Percentiles rank a stretch among this genome's conserved stretches.
Conservation (phyloP, 2,113 vertebrate genomes). For the Vicugna pacos region DNA sequence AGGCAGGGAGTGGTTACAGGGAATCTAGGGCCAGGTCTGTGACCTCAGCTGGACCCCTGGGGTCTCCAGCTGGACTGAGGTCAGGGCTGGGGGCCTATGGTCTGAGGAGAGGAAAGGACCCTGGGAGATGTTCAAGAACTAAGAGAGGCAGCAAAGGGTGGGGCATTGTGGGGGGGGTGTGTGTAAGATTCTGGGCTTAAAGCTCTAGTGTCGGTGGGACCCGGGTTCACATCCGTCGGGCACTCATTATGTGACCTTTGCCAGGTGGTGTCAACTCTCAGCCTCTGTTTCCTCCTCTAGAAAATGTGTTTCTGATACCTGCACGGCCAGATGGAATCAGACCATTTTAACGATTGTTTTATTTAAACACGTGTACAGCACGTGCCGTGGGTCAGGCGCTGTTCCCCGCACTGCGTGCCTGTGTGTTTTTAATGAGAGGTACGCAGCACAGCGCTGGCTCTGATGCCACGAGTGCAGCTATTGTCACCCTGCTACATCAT, state of each 20-base stretch:
- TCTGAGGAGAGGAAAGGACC: neutral
- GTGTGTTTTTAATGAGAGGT: neutral
- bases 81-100: neutral
- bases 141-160: neutral
- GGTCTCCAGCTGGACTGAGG: neutral
- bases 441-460: neutral
- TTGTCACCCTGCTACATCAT: too few species aligned
- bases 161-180: neutral
- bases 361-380: fast-evolving
- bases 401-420: fast-evolving
- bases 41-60: neutral
- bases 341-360: neutral
- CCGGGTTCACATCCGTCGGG: neutral
- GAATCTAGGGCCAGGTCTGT: neutral
- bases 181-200: neutral
- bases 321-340: neutral
- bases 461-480: neutral
- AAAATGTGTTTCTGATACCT: neutral
- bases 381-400: fast-evolving
- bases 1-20: neutral
- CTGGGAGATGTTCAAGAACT: neutral
- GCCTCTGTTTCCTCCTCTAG: neutral
- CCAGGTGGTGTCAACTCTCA: neutral
- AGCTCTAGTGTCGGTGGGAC: neutral
- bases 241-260: too few species aligned